Base-by-base conservation (phyloP, 2,113 vertebrate genomes). In the Circaetus gallicus region DNA sequence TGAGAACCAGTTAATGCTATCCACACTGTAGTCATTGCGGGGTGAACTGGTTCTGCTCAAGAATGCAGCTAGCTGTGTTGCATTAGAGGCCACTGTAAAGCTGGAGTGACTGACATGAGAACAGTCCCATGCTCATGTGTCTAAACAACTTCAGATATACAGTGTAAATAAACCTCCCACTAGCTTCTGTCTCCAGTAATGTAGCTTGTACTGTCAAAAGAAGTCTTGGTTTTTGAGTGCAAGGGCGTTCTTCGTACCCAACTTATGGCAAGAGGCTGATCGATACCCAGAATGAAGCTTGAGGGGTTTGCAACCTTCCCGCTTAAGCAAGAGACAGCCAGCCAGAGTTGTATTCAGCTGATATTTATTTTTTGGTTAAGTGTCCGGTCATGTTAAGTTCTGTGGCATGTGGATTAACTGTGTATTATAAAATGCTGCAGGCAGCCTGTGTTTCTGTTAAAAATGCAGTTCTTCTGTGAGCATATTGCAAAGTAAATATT, bases 101-200 rank as follows among this genome's bases (percentile, higher is more conserved):
- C 69, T 43, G 86, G 50, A 36, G 16, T 22, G 70, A 66, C 16
- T 49, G 80, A 40, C 20, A 18, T 4, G 15, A 65, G 53, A 42
- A 3, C 0, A 1, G 9, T 43, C 56, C 66, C n/a, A 4, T 4
- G 4, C 69, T 83, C 29, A 0, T 21, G 80, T 72, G 56, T 74
- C 88, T 5, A 1, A 69, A 24, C 25, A 26, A 6, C 8, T 80
- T 80, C 29, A 47, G 72, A 5, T 42, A 11, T 3, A 13, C 25
- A 52, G 38, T 4, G 18, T 28, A 15, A 38, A 19, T 11, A 7
- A 72, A 38, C 16, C 62, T 86, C 61, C 84, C 21, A 3, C 14
- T 16, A 9, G 67, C 50, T 58, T 73, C 80, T 47, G 4, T 18
- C 55, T 34, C 25, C 17, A 2, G 42, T 28, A 29, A 7, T 2